Evolutionary conservation across 1,140 invertebrate species (phyloP).

Genomic region (Heliconius melpomene): DNA sequence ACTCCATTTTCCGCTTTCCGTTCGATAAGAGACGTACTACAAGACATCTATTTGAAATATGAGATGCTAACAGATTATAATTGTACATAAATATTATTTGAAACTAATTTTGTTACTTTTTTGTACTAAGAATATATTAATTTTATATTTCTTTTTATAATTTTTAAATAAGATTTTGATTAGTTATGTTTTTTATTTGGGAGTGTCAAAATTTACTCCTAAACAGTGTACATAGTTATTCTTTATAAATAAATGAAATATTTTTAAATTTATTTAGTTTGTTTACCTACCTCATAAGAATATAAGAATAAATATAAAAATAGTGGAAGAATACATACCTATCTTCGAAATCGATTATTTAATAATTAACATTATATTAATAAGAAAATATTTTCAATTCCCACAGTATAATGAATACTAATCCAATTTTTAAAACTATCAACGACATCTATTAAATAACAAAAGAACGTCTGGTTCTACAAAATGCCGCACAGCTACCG

Average conservation of each 20-base stretch:
- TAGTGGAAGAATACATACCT: background rate
- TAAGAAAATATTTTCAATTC: background rate
- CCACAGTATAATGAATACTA: background rate
- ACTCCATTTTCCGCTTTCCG: too few relatives aligned
- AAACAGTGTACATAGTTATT: background rate
- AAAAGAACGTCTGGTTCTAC: background rate
- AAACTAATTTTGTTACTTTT: conserved; percentile 5
- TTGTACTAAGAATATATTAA: background rate
- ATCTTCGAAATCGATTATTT: too few relatives aligned
- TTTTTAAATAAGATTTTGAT: background rate
- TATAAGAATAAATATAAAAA: background rate
- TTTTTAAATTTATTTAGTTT: background rate
- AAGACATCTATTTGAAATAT: too few relatives aligned
- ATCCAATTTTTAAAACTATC: background rate
- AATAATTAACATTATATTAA: too few relatives aligned
- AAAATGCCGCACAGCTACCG: background rate
- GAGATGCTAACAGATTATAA: too few relatives aligned
- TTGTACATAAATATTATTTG: background rate
- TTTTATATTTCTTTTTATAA: background rate
- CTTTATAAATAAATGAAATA: background rate
- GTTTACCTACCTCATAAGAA: background rate
- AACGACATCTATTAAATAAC: background rate
- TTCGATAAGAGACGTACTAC: too few relatives aligned
- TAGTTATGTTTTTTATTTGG: background rate
- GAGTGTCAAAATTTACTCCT: background rate